Evolutionary conservation across 2,888 invertebrate species (phyloP).

Genomic region (Oligia fasciuncula): DNA sequence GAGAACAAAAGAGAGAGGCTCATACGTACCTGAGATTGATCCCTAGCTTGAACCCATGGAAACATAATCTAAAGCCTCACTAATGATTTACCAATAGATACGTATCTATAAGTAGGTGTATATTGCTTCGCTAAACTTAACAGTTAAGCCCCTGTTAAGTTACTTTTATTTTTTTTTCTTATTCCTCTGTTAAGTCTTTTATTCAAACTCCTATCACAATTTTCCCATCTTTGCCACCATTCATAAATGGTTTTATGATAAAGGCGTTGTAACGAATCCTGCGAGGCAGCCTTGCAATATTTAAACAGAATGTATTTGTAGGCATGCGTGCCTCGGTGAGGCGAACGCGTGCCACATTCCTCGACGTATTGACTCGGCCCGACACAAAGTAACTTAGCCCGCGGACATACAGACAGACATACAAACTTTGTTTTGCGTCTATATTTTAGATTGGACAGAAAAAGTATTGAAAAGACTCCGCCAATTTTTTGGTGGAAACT

Average conservation of each 20-base stretch:
- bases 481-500: not conserved
- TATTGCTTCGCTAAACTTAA: not conserved
- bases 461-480: not conserved
- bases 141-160: too few species aligned
- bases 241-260: conserved; percentile 47
- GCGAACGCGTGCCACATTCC: conserved; percentile 84
- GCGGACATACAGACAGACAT: conserved; percentile 59
- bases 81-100: not conserved
- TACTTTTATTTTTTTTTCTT: not conserved
- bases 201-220: not conserved
- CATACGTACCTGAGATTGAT: not conserved
- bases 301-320: conserved; percentile 67
- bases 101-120: not conserved
- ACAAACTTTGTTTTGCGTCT: conserved; percentile 20
- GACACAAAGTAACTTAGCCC: conserved; percentile 78
- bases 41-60: not conserved
- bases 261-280: conserved; percentile 48
- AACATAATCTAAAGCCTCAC: not conserved
- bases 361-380: conserved; percentile 80
- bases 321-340: conserved; percentile 68
- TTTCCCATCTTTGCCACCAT: not conserved
- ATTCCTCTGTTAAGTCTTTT: not conserved
- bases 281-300: conserved; percentile 63
- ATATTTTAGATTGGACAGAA: not conserved
- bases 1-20: not conserved